A percentile compares a stretch with the other conserved stretches of the same genome.
Evolutionary conservation across 2,113 vertebrate species (phyloP).

Genomic region (Circaetus cinerascens): DNA sequence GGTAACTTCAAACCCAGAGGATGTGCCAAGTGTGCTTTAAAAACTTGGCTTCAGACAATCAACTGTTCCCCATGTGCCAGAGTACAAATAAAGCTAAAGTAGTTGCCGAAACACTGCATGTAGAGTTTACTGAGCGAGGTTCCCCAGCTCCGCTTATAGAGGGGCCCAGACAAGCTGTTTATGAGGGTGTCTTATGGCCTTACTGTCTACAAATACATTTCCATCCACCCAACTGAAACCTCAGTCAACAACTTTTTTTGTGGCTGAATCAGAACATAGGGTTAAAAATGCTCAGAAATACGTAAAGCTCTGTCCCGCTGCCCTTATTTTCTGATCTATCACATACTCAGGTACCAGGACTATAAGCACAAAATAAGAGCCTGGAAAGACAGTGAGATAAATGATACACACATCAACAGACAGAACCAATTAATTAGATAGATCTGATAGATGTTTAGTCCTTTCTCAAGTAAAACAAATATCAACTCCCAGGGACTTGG

Average conservation of each 20-base stretch:
- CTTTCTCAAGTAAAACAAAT: background rate
- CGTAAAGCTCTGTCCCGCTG: background rate
- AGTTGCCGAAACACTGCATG: background rate
- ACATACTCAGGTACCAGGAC: background rate
- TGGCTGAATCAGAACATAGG: rapidly evolving
- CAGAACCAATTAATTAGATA: background rate
- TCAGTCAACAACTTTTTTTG: background rate
- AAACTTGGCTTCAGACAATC: background rate
- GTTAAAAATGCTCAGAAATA: background rate
- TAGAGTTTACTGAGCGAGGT: background rate
- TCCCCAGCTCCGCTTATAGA: rapidly evolving
- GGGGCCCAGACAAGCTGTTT: background rate
- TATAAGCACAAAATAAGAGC: background rate
- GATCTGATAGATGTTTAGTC: background rate
- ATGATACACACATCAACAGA: background rate
- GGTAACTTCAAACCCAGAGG: background rate
- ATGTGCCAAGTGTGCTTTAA: background rate
- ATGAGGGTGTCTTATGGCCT: background rate
- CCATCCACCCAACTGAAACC: background rate
- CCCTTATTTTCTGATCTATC: background rate
- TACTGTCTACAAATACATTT: background rate
- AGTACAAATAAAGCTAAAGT: background rate
- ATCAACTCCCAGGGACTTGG: background rate
- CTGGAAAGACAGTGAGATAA: background rate
- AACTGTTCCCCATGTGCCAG: background rate